phyloP scores from a whole-genome alignment of 1,140 invertebrate species.

The Euwallacea fornicatus region DNA sequence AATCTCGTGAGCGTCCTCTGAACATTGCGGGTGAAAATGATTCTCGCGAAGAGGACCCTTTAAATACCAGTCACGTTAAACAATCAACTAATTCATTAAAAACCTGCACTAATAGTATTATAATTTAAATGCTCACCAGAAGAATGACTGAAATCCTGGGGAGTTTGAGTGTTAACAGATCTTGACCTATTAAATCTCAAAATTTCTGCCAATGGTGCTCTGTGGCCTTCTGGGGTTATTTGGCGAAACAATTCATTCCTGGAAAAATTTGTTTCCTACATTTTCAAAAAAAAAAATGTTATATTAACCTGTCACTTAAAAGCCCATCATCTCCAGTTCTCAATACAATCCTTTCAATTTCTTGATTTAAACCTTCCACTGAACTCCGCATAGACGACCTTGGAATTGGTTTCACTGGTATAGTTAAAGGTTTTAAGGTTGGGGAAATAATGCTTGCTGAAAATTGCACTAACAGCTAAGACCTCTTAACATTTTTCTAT shows the following conservation, averaged over 20 bases:
- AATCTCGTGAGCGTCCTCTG: slow-evolving; percentile 28
- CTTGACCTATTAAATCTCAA: slow-evolving; percentile 64
- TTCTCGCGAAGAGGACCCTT: slow-evolving; percentile 35
- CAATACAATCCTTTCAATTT: slow-evolving; percentile 66
- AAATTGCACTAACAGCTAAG: slow-evolving; percentile 12
- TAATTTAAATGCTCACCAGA: slow-evolving; percentile 55
- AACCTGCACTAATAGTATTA: neutral
- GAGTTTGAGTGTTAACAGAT: slow-evolving; percentile 81
- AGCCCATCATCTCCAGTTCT: slow-evolving; percentile 40
- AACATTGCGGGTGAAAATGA: slow-evolving; percentile 36
- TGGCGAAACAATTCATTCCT: slow-evolving; percentile 25
- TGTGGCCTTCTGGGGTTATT: slow-evolving; percentile 77
- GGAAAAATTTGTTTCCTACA: slow-evolving; percentile 8
- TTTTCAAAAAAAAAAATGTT: slow-evolving; percentile 27
- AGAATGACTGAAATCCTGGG: slow-evolving; percentile 59
- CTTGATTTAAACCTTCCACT: slow-evolving; percentile 82
- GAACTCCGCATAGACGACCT: slow-evolving; percentile 72
- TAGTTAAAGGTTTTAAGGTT: slow-evolving; percentile 59
- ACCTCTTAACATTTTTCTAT: neutral
- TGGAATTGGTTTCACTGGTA: slow-evolving; percentile 55
- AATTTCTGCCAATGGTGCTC: slow-evolving; percentile 78
- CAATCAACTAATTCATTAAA: no score
- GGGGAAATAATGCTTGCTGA: slow-evolving; percentile 45
- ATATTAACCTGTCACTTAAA: slow-evolving; percentile 40
- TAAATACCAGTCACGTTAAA: neutral